Base-by-base conservation (phyloP, 2,113 vertebrate genomes). In the Tautogolabrus adspersus region DNA sequence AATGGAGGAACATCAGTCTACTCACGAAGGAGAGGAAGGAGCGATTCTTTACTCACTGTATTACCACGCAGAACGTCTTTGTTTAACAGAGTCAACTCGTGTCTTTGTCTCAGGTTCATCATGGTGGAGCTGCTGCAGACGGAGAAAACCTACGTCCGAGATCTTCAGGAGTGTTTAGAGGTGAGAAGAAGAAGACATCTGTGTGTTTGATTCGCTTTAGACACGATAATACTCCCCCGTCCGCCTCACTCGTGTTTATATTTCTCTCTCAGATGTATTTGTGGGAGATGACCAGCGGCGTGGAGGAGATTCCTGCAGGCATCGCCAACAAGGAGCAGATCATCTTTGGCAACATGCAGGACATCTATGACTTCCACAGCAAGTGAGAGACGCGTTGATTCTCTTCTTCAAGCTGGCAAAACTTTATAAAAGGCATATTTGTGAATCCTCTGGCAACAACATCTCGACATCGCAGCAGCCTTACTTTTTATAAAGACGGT, bases 101-200 rank as follows among this genome's bases (percentile, higher is more conserved):
- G 19, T 54, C 42, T 15, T 9, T 56, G n/a, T 57, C 57, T 86
- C 84, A 99, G 97, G 89, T 99, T 98, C 93, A 99, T 99, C 77
- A 99, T 99, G 96, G 97, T 97, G 37, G 98, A 99, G 84, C 93
- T 99, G 30, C 95, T 99, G 60, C 98, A 99, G 90, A 99, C 97
- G 0, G 98, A 99, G 89, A 99, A 99, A 84, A 94, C 98, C 12
- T 99, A 99, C 18, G 98, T 99, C 74, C 96, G 96, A 90, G 97
- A 99, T 81, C 94, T 99, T 16, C 97, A 98, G 0, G 97, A 99
- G 87, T 99, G 98, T 92, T 92, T 99, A 64, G 97, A 99, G 96
- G 97, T 99, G 88, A 65, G 52, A 38, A 65, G 52, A 38, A 23
- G 3, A 10, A 6, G 1, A 7, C 1, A 4, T 21, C 19, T 15